A percentile compares a stretch with the other conserved stretches of the same genome.
phyloP scores from a whole-genome alignment of 37 sponge, comb jelly and placozoan genomes.

The Spongilla lacustris region DNA sequence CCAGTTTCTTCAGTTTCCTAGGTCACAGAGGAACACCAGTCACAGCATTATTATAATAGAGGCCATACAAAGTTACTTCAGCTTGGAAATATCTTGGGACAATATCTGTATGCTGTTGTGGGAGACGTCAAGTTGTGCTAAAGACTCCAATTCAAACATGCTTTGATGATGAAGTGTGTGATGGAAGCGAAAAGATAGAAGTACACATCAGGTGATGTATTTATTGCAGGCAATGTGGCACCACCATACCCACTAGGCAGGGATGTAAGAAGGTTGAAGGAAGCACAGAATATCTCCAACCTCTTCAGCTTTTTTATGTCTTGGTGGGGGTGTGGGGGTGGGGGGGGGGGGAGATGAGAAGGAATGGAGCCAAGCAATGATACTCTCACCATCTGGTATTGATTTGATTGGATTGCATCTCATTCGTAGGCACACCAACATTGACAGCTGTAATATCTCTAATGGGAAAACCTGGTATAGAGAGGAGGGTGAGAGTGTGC shows the following conservation, averaged over 20 bases:
- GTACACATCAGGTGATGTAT: too few relatives aligned
- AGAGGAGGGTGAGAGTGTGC: background rate
- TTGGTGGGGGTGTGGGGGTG: background rate
- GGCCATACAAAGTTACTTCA: too few relatives aligned
- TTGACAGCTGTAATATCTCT: slow-evolving; percentile 53
- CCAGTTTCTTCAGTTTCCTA: slow-evolving; percentile 62
- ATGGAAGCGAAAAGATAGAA: background rate
- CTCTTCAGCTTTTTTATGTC: slow-evolving; percentile 64
- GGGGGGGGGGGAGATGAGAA: background rate
- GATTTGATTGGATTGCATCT: slow-evolving; percentile 90
- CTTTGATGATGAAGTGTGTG: slow-evolving; percentile 15
- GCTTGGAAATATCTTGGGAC: slow-evolving; percentile 61
- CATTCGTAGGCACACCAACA: slow-evolving; percentile 69
- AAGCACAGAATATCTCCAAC: slow-evolving; percentile 63
- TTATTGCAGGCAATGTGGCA: too few relatives aligned
- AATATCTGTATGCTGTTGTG: slow-evolving; percentile 72
- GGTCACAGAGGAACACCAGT: too few relatives aligned
- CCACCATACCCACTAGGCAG: slow-evolving; percentile 79
- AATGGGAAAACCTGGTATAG: slow-evolving; percentile 82
- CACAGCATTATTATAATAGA: too few relatives aligned
- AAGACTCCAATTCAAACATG: slow-evolving; percentile 56
- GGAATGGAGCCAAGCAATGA: too few relatives aligned
- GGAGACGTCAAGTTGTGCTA: slow-evolving; percentile 73
- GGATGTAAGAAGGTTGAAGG: slow-evolving; percentile 71
- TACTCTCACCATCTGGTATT: slow-evolving; percentile 73